These are phyloP conservation scores for Cantharis flavilabris DNA, from an alignment of 2,888 invertebrate species.

Conservation along the genomic window DNA sequence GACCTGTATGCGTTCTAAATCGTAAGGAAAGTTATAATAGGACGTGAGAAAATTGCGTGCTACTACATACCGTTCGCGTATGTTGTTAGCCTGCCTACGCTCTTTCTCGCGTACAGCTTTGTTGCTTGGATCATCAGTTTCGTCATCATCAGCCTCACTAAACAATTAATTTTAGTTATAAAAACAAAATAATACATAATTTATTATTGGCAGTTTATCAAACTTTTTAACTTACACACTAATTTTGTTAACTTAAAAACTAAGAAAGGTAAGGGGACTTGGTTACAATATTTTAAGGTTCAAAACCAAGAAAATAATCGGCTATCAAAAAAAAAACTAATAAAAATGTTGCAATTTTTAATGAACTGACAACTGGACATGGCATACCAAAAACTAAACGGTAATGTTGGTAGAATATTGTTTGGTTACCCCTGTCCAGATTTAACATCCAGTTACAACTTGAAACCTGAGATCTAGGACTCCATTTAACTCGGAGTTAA, in stretches of 20 bases:
- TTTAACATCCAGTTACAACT: no score
- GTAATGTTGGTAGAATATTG: background rate
- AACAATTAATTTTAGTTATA: constrained; percentile 62
- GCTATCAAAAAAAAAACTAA: background rate
- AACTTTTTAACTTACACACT: constrained; percentile 6
- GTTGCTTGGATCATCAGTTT: constrained; percentile 81
- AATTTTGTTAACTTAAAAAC: background rate
- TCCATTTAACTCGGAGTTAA: no score
- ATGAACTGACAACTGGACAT: background rate
- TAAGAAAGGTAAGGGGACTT: background rate
- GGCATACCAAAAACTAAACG: background rate
- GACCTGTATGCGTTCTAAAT: background rate
- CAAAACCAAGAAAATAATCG: background rate
- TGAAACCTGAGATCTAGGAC: no score
- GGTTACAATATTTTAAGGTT: background rate
- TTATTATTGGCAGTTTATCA: constrained; percentile 19
- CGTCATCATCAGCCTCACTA: constrained; percentile 83
- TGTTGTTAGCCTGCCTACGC: constrained; percentile 96
- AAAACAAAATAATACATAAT: background rate
- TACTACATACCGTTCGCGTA: constrained; percentile 87
- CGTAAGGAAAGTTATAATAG: background rate
- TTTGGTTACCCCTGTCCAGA: background rate
- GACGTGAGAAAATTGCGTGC: constrained; percentile 47
- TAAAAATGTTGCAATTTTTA: background rate
- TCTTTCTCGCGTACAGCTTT: constrained; percentile 94